These are phyloP conservation scores for Sarotherodon lohbergeri DNA, from an alignment of 2,113 vertebrate species.

Conservation along the genomic window DNA sequence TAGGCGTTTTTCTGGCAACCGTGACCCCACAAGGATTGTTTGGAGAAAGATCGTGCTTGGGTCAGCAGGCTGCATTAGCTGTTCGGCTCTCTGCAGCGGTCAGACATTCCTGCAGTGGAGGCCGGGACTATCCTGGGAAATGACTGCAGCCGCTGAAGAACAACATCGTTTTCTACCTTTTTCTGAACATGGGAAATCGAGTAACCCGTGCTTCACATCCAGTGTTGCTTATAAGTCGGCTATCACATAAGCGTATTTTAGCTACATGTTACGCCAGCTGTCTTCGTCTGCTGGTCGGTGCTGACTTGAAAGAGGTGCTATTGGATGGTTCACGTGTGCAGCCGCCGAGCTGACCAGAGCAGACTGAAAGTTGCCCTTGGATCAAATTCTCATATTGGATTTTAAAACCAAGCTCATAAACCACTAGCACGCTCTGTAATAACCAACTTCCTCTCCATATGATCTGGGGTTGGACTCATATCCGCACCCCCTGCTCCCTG, in stretches of 20 bases:
- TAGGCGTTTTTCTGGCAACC: background rate
- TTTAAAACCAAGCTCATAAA: conserved; percentile 65
- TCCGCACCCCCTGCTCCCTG: conserved; percentile 65
- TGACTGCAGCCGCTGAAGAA: conserved; percentile 14
- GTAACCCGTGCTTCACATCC: conserved; percentile 35
- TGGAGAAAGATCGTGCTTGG: conserved; percentile 2
- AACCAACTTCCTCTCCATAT: conserved; percentile 61
- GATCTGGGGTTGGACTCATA: conserved; percentile 66
- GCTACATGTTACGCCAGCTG: conserved; percentile 20
- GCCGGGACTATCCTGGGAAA: conserved; percentile 22
- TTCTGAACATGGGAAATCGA: conserved; percentile 34
- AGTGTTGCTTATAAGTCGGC: conserved; percentile 26
- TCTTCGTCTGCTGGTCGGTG: conserved; percentile 35
- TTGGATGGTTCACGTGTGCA: conserved; percentile 51
- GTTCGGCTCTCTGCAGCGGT: conserved; percentile 23
- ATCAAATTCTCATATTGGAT: conserved; percentile 60
- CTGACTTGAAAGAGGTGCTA: conserved; percentile 65
- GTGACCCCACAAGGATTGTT: conserved; percentile 18
- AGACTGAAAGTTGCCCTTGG: conserved; percentile 56
- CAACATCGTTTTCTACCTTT: conserved; percentile 9
- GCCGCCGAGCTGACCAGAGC: conserved; percentile 47
- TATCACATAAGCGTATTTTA: conserved; percentile 47
- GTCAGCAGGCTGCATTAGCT: conserved; percentile 28
- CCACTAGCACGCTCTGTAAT: conserved; percentile 42
- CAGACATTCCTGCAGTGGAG: conserved; percentile 33